Conservation (phyloP, 2,113 vertebrate genomes). For the Strix aluco region DNA sequence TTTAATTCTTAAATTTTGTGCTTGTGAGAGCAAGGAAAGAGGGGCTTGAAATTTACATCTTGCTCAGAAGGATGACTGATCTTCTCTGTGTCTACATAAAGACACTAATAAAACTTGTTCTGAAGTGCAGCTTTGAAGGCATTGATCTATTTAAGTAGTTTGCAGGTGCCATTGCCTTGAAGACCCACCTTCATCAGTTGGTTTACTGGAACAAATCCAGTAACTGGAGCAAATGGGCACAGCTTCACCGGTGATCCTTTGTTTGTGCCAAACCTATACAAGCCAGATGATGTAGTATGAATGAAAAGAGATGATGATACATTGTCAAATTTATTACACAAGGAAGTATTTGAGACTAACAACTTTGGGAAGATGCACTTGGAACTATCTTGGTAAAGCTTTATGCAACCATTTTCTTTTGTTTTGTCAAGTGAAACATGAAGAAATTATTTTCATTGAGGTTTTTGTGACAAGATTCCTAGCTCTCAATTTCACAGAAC, state of each 20-base stretch:
- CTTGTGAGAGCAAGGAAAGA: background rate
- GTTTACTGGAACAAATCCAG: background rate
- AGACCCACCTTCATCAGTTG: background rate
- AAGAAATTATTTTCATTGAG: background rate
- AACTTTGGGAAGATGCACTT: background rate
- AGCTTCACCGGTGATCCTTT: background rate
- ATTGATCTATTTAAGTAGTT: background rate
- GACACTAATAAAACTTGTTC: background rate
- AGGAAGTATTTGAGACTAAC: background rate
- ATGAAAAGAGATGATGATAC: background rate
- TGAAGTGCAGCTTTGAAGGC: background rate
- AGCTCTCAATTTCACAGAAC: background rate
- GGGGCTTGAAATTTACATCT: background rate
- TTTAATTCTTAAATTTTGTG: background rate
- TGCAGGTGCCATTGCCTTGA: background rate
- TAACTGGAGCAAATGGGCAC: background rate
- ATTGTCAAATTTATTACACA: background rate
- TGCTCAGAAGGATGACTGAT: background rate
- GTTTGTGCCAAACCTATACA: background rate
- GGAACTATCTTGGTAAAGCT: background rate
- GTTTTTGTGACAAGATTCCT: background rate
- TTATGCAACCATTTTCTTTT: background rate
- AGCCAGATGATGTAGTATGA: background rate
- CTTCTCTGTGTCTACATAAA: background rate
- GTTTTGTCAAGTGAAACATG: background rate